phyloP scores from a whole-genome alignment of 2,113 vertebrate genomes.

The Nicator chloris region DNA sequence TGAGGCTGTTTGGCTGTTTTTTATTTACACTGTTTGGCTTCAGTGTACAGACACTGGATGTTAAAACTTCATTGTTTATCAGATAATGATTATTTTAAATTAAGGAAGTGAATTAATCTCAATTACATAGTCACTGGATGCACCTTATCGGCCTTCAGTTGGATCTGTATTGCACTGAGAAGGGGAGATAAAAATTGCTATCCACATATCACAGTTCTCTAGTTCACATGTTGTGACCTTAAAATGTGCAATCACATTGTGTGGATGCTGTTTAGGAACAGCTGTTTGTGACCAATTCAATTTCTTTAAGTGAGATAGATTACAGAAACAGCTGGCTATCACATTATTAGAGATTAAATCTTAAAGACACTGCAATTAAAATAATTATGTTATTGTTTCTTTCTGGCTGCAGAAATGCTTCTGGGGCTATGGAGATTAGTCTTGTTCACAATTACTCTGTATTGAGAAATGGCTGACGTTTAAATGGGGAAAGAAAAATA shows the following conservation, averaged over 20 bases:
- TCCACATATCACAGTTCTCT: neutral
- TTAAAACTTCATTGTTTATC: neutral
- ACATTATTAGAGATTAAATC: slow-evolving; percentile 54
- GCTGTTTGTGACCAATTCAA: slow-evolving; percentile 41
- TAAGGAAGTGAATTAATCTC: neutral
- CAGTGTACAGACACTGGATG: neutral
- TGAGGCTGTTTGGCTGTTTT: neutral
- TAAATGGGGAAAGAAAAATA: neutral
- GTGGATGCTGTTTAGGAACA: slow-evolving; percentile 17
- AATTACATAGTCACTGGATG: neutral
- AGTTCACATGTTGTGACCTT: neutral
- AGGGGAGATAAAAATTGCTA: neutral
- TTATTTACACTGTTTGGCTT: neutral
- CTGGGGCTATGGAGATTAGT: neutral
- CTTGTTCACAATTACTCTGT: neutral
- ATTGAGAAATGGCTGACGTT: neutral
- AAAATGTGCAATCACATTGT: neutral
- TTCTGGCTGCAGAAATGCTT: neutral
- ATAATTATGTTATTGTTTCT: slow-evolving; percentile 32
- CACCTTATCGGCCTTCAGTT: neutral
- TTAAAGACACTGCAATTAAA: slow-evolving; percentile 56
- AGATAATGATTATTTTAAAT: neutral
- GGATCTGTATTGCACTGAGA: neutral
- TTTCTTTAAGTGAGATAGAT: slow-evolving; percentile 60
- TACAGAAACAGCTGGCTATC: slow-evolving; percentile 48